phyloP scores from a whole-genome alignment of 2,888 invertebrate species.

The Dicyrtoma fusca region DNA sequence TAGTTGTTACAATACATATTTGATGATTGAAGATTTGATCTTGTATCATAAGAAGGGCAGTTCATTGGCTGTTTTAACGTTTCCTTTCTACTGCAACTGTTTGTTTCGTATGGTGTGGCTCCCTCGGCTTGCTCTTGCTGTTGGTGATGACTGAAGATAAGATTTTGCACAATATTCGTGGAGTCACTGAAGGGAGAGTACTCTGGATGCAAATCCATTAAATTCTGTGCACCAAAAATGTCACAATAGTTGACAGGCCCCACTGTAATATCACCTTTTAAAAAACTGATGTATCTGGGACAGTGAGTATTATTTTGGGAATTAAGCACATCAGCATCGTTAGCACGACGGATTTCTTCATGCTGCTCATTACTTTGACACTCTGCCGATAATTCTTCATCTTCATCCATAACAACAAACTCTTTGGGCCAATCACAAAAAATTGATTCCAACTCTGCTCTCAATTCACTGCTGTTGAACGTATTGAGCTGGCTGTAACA shows the following conservation, averaged over 20 bases:
- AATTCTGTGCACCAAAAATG: constrained; percentile 27
- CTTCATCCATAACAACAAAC: constrained; percentile 7
- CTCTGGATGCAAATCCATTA: constrained; percentile 27
- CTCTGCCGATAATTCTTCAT: background rate
- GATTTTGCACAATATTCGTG: background rate
- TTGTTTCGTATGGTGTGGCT: too few species aligned
- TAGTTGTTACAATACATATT: too few species aligned
- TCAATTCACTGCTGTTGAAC: constrained; percentile 10
- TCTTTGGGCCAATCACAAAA: constrained; percentile 26
- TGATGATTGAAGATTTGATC: too few species aligned
- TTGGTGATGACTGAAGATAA: too few species aligned
- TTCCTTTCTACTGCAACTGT: too few species aligned
- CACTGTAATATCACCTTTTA: constrained; percentile 2
- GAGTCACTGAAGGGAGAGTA: constrained; percentile 15
- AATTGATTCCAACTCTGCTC: constrained; percentile 10
- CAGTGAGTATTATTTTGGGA: background rate
- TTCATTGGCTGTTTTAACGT: too few species aligned
- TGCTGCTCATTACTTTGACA: too few species aligned
- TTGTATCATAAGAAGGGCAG: too few species aligned
- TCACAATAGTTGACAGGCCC: constrained; percentile 20
- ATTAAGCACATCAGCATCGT: background rate
- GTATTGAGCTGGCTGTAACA: constrained; percentile 9
- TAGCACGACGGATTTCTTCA: background rate
- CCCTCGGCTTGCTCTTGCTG: too few species aligned
- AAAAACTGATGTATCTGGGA: constrained; percentile 13